Conservation (phyloP, 2,797 vertebrate species). For the Petrocephalus schoutedeni region DNA sequence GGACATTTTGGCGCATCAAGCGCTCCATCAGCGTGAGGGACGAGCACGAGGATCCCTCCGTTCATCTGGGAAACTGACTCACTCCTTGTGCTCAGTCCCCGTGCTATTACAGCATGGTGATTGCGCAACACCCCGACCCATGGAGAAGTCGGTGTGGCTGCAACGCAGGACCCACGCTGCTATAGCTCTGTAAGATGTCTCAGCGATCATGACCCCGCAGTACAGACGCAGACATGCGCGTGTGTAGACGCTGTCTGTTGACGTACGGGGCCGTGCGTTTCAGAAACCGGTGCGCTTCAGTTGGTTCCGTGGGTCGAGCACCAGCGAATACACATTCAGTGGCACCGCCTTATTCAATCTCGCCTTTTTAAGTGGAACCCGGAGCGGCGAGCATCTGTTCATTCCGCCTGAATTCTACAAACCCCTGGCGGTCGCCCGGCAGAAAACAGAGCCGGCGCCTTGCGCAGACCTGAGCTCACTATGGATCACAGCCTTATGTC, state of each 20-base stretch:
- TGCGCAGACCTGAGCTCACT: not conserved
- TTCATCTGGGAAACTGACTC: conserved; percentile 14
- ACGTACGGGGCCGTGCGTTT: not conserved
- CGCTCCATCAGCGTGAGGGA: not conserved
- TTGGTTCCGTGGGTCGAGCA: not conserved
- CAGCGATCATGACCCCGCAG: not conserved
- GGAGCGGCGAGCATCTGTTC: not conserved
- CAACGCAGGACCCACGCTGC: not conserved
- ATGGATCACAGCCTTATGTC: not conserved
- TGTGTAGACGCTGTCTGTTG: not conserved
- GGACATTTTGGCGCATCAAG: not conserved
- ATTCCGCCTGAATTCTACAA: not conserved
- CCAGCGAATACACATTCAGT: not conserved
- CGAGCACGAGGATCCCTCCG: not conserved
- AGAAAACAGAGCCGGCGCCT: not conserved
- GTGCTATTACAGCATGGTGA: not conserved
- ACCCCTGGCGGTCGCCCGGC: not conserved
- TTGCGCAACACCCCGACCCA: not conserved
- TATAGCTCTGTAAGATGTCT: not conserved
- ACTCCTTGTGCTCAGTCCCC: not conserved
- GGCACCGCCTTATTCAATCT: not conserved
- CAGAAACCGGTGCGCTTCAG: not conserved
- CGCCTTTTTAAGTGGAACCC: not conserved
- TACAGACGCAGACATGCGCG: not conserved
- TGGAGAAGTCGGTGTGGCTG: not conserved